Evolutionary conservation across 2,113 vertebrate genomes (phyloP).

Genomic region (Tursiops truncatus): DNA sequence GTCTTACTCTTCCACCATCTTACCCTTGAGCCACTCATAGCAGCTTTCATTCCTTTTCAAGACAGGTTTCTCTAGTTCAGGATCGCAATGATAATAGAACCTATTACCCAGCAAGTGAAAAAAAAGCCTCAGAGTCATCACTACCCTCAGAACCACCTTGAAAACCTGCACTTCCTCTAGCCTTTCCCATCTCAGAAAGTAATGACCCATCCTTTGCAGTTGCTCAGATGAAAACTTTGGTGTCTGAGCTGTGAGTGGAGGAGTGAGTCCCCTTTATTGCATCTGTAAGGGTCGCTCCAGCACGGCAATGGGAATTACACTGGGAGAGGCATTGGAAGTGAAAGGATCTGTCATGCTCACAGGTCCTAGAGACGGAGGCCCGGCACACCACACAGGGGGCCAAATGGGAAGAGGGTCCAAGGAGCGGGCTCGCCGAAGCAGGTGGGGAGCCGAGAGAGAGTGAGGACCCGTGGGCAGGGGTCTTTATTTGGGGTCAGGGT

Average conservation of each 20-base stretch:
- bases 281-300: not conserved
- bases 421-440: not conserved
- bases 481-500: not conserved
- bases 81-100: not conserved
- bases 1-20: too few relatives aligned
- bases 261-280: not conserved
- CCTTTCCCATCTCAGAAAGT: not conserved
- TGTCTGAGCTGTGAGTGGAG: not conserved
- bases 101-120: not conserved
- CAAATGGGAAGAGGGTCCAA: not conserved
- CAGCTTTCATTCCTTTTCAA: conserved; percentile 20
- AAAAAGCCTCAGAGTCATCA: not conserved
- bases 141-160: not conserved
- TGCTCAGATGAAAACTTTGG: not conserved
- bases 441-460: too few relatives aligned
- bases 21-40: not conserved
- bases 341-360: not conserved
- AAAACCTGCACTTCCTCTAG: not conserved
- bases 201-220: not conserved
- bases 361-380: not conserved
- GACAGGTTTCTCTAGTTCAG: conserved; percentile 13
- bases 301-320: not conserved
- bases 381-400: too few relatives aligned
- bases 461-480: not conserved
- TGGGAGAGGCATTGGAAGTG: not conserved